Evolutionary conservation across 1,140 invertebrate genomes (phyloP).

Genomic region (Stegodyphus dumicola): DNA sequence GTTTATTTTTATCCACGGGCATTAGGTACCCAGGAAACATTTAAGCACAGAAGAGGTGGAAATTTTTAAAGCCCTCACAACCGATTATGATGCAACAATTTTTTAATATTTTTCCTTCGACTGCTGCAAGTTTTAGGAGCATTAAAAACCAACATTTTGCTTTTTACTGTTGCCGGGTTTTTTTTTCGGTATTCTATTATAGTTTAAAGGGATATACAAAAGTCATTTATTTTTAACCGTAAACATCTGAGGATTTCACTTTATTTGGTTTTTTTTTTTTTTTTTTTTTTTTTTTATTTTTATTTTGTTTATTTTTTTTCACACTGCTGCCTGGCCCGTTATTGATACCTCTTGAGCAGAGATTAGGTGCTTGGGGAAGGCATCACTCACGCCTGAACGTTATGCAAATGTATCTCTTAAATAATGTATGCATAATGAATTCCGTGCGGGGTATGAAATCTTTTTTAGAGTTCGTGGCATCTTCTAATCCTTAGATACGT

Average conservation of each 20-base stretch:
- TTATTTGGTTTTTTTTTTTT: neutral
- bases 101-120: conserved; percentile 36
- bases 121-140: neutral
- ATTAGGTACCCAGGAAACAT: conserved; percentile 44
- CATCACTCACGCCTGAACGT: conserved; percentile 36
- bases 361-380: conserved; percentile 32
- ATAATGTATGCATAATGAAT: conserved; percentile 53
- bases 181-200: conserved; percentile 58
- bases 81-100: conserved; percentile 48
- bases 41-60: conserved; percentile 17
- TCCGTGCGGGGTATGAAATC: neutral
- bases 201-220: conserved; percentile 42
- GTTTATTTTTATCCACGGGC: conserved; percentile 54
- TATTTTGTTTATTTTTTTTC: conserved; percentile 21
- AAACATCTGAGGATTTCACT: conserved; percentile 42
- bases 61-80: conserved; percentile 40
- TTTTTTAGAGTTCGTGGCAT: too few species aligned
- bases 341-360: neutral
- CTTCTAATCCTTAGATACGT: too few species aligned
- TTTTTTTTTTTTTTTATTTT: conserved; percentile 20
- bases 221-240: conserved; percentile 53
- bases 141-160: conserved; percentile 7
- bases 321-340: neutral
- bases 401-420: conserved; percentile 17
- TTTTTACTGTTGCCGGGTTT: conserved; percentile 4